Evolutionary conservation across 23 tunicate species (phyloP).

Genomic region (Trididemnum nubilum): DNA sequence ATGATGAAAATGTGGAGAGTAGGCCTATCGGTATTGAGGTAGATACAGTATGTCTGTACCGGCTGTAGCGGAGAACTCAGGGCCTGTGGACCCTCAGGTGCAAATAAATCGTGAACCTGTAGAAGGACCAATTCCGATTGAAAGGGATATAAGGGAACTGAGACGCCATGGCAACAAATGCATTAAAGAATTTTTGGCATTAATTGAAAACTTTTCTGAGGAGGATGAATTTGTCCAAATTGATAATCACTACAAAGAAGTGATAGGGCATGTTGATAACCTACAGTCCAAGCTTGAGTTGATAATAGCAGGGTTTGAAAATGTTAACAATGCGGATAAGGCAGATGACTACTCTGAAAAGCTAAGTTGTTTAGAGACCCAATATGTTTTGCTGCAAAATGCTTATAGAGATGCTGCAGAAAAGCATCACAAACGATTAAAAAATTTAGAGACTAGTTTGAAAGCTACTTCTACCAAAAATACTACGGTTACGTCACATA

Average conservation of each 20-base stretch:
- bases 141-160: not conserved
- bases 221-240: not conserved
- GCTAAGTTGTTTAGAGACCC: not conserved
- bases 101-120: no score
- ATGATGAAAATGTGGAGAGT: no score
- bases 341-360: not conserved
- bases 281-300: not conserved
- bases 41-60: no score
- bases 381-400: not conserved
- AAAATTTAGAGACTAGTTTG: not conserved
- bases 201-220: not conserved
- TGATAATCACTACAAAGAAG: not conserved
- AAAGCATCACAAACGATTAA: not conserved
- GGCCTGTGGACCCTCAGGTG: no score
- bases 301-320: not conserved
- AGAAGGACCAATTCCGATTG: not conserved
- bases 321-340: not conserved
- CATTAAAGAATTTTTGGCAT: not conserved
- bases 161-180: not conserved
- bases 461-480: not conserved
- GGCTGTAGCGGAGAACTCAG: no score
- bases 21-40: no score
- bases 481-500: no score
- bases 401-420: not conserved
- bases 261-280: not conserved